Percentiles rank a stretch among this genome's conserved stretches.
These are phyloP conservation scores for Benthosema pterotum DNA, from an alignment of 2,797 vertebrate genomes.

Conservation along the genomic window DNA sequence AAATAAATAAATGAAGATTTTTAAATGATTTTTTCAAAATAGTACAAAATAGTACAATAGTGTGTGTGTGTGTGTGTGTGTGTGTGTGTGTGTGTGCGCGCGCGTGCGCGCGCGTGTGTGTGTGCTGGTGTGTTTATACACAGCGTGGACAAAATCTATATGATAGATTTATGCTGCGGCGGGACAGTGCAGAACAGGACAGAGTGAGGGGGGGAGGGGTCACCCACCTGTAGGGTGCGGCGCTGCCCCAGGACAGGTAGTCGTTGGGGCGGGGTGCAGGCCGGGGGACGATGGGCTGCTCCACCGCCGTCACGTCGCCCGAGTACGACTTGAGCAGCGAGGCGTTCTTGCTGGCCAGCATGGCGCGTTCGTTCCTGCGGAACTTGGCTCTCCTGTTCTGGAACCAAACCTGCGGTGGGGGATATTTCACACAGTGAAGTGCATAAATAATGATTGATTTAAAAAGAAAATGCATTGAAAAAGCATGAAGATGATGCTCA, in stretches of 20 bases:
- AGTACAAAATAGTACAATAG: too few relatives aligned
- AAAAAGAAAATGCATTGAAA: background rate
- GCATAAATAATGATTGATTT: background rate
- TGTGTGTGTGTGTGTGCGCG: too few relatives aligned
- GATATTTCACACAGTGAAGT: too few relatives aligned
- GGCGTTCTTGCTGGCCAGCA: conserved; percentile 98
- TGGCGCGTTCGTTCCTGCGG: conserved; percentile 93
- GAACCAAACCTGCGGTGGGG: conserved; percentile 92
- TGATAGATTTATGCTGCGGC: too few relatives aligned
- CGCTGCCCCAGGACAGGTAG: conserved; percentile 96
- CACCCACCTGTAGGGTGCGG: conserved; percentile 88
- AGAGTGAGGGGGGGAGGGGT: too few relatives aligned
- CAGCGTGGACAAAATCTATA: too few relatives aligned
- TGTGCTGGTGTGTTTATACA: too few relatives aligned
- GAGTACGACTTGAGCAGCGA: conserved; percentile 97
- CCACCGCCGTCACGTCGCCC: conserved; percentile 93
- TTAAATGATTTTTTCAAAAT: too few relatives aligned
- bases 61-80: too few relatives aligned
- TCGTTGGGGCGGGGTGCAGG: conserved; percentile 94
- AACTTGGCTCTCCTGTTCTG: conserved; percentile 98
- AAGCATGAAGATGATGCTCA: background rate
- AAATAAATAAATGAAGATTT: too few relatives aligned
- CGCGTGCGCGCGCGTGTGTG: too few relatives aligned
- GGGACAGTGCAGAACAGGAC: background rate
- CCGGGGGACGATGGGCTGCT: conserved; percentile 96